Percentiles rank a stretch among this genome's conserved stretches.
phyloP scores from a whole-genome alignment of 2,113 vertebrate species.

The Telmatochromis bifrenatus region DNA sequence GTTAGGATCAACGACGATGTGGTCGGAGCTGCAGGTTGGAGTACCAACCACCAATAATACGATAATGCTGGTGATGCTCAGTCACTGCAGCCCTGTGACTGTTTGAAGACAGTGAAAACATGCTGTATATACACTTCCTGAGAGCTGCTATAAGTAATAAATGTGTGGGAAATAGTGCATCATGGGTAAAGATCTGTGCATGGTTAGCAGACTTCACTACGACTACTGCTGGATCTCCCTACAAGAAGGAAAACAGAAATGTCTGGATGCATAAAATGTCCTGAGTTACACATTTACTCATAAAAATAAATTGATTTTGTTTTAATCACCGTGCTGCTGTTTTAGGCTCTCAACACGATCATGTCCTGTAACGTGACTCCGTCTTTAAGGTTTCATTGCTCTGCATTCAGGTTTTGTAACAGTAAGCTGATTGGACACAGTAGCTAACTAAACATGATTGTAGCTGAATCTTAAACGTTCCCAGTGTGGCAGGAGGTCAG shows the following conservation, averaged over 20 bases:
- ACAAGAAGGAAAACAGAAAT: not conserved
- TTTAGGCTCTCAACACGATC: not conserved
- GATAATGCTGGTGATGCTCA: not conserved
- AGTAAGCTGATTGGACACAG: not conserved
- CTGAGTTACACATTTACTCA: not conserved
- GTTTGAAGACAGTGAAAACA: not conserved
- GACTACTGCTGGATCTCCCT: fast-evolving
- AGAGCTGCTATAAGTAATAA: not conserved
- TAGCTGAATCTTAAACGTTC: not conserved
- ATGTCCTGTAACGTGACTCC: not conserved
- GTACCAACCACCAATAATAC: not conserved
- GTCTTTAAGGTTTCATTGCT: not conserved
- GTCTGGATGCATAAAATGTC: not conserved
- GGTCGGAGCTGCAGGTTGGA: not conserved
- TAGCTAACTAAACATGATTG: not conserved
- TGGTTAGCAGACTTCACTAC: not conserved
- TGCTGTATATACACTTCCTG: not conserved
- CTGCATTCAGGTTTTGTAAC: not conserved
- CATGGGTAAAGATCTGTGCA: not conserved
- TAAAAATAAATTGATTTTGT: not conserved
- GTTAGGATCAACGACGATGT: not conserved
- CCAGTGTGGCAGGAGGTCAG: not conserved
- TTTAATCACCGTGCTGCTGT: not conserved
- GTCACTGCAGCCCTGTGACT: not conserved
- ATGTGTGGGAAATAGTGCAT: not conserved